These are phyloP conservation scores for Orthosia gracilis DNA, from an alignment of 2,888 invertebrate genomes.

Conservation along the genomic window DNA sequence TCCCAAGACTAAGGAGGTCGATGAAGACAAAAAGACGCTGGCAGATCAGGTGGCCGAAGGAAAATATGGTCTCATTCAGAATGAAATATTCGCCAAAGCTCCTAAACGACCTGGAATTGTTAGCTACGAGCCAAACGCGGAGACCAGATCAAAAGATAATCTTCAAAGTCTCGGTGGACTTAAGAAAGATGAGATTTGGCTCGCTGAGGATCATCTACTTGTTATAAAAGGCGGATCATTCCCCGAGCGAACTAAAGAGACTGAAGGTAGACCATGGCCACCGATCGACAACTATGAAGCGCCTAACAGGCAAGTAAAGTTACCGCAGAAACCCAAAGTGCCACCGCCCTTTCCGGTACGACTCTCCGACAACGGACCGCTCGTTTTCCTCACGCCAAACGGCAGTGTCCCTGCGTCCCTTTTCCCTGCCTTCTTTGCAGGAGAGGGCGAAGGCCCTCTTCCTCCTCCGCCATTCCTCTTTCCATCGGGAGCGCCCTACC, in stretches of 20 bases:
- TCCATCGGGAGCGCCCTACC: constrained; percentile 90
- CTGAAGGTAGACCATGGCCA: constrained; percentile 92
- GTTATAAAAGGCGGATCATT: constrained; percentile 95
- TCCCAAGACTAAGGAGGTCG: constrained; percentile 87
- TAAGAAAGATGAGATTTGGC: constrained; percentile 96
- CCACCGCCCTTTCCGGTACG: constrained; percentile 98
- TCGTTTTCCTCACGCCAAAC: constrained; percentile 96
- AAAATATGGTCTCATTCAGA: constrained; percentile 97
- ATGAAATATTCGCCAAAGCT: constrained; percentile 94
- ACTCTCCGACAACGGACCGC: constrained; percentile 96
- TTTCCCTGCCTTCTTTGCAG: constrained; percentile 93
- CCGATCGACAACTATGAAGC: constrained; percentile 96
- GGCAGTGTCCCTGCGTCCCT: constrained; percentile 93
- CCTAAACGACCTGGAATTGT: constrained; percentile 95
- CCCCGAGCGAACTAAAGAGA: constrained; percentile 90
- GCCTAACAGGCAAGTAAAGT: constrained; percentile 95
- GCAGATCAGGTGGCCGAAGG: constrained; percentile 98
- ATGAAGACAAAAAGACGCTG: constrained; percentile 95
- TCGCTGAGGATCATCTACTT: constrained; percentile 96
- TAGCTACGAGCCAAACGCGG: constrained; percentile 95
- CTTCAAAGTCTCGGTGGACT: constrained; percentile 95
- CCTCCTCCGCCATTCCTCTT: constrained; percentile 91
- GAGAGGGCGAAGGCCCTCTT: constrained; percentile 91
- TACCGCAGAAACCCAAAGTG: constrained; percentile 95
- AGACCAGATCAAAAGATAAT: constrained; percentile 95